These are phyloP conservation scores for Tubulanus polymorphus DNA, from an alignment of 2,888 invertebrate genomes.

Conservation along the genomic window DNA sequence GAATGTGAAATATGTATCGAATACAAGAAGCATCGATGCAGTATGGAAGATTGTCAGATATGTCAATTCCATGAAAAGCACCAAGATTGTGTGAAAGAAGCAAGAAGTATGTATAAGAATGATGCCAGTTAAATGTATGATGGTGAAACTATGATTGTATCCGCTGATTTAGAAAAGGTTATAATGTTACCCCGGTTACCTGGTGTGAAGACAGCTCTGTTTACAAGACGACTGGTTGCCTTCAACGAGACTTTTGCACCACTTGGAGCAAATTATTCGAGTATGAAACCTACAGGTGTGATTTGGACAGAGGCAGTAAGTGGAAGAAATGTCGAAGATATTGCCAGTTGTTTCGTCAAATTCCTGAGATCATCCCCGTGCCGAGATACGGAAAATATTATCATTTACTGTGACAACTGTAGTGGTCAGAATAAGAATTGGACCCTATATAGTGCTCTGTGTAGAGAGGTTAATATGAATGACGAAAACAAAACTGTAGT, in stretches of 20 bases:
- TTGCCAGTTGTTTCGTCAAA: no score
- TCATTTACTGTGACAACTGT: no score
- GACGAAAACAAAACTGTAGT: no score
- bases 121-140: background rate
- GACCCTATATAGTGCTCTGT: no score
- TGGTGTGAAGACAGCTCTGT: slow-evolving; percentile 13
- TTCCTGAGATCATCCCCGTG: no score
- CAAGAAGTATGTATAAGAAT: background rate
- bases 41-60: background rate
- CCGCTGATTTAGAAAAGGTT: slow-evolving; percentile 18
- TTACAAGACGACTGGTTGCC: slow-evolving; percentile 13
- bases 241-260: slow-evolving; percentile 14
- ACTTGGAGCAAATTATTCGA: no score
- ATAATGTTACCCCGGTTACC: slow-evolving; percentile 18
- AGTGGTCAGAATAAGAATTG: no score
- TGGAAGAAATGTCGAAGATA: no score
- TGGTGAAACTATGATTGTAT: slow-evolving; percentile 4
- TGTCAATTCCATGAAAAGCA: background rate
- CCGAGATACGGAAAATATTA: no score
- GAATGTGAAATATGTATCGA: background rate
- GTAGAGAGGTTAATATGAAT: no score
- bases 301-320: no score
- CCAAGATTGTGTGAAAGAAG: background rate
- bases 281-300: no score
- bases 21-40: background rate